Conservation (phyloP, 2,113 vertebrate genomes). For the Gnathonemus longibarbis region DNA sequence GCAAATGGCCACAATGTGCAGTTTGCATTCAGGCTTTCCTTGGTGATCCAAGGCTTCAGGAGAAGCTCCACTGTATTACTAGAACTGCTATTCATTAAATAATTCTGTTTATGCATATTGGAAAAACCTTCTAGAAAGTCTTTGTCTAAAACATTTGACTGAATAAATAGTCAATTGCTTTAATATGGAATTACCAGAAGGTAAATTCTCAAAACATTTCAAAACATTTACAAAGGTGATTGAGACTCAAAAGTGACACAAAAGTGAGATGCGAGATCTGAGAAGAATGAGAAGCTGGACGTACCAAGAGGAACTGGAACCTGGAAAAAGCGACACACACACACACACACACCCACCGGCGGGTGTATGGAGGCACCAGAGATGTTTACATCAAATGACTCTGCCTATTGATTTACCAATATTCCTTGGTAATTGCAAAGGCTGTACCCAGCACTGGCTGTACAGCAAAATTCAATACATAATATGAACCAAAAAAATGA, state of each 20-base stretch:
- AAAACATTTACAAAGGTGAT: neutral
- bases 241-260: neutral
- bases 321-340: neutral
- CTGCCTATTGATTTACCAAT: no score
- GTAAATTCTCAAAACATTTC: neutral
- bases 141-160: neutral
- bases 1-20: neutral
- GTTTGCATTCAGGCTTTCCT: neutral
- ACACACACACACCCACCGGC: neutral
- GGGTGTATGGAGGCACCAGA: no score
- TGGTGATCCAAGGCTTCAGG: neutral
- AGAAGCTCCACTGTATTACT: neutral
- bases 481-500: no score
- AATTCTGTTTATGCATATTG: neutral
- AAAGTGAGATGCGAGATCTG: neutral
- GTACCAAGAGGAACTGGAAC: neutral
- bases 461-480: no score
- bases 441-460: no score
- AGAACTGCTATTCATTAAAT: neutral
- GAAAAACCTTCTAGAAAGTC: neutral
- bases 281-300: neutral
- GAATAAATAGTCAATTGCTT: neutral
- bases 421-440: no score
- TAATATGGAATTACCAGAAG: neutral
- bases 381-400: no score